Evolutionary conservation across 2,113 vertebrate species (phyloP).

Genomic region (Ciconia stormi): DNA sequence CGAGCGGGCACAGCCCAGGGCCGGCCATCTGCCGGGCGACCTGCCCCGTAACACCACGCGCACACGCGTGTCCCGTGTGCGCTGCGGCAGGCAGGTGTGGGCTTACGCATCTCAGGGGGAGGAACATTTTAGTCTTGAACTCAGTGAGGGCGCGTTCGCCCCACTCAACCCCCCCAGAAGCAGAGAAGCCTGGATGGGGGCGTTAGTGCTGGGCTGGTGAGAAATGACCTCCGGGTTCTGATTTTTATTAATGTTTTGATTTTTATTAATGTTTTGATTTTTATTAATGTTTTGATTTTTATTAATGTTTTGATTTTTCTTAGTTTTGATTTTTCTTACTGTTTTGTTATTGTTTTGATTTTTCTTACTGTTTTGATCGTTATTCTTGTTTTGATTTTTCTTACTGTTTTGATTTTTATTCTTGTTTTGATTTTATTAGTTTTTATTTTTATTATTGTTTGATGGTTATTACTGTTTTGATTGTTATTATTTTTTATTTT

Average conservation of each 20-base stretch:
- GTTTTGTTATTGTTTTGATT: not conserved
- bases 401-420: not conserved
- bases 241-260: not conserved
- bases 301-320: no score
- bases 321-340: not conserved
- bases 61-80: not conserved
- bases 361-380: not conserved
- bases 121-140: not conserved
- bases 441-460: no score
- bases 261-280: not conserved
- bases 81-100: not conserved
- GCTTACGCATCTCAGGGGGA: not conserved
- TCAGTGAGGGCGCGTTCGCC: fast-evolving
- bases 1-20: not conserved
- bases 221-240: not conserved
- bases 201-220: not conserved
- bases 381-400: no score
- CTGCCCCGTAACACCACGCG: fast-evolving
- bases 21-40: not conserved
- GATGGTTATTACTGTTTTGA: no score
- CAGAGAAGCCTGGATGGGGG: no score
- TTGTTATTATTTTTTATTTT: no score
- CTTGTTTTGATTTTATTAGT: no score
- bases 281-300: not conserved
- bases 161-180: not conserved